Percentiles rank a stretch among this genome's conserved stretches.
Evolutionary conservation across 1,140 invertebrate genomes (phyloP).

Genomic region (Coboldia fuscipes): DNA sequence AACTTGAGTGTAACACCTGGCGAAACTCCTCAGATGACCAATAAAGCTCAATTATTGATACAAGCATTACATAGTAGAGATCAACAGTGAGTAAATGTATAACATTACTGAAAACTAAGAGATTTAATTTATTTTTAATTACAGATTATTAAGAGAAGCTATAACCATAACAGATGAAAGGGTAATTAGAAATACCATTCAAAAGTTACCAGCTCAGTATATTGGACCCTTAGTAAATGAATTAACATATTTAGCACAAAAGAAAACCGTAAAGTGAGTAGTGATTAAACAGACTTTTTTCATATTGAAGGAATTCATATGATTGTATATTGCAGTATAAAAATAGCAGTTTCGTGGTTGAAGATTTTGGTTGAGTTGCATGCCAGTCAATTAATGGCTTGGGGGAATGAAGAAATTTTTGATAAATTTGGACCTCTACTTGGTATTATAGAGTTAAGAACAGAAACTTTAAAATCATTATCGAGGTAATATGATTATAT

Average conservation of each 20-base stretch:
- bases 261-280: conserved; percentile 33
- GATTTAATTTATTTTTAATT: conserved; percentile 1
- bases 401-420: conserved; percentile 12
- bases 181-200: conserved; percentile 34
- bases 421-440: conserved; percentile 29
- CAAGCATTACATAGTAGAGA: conserved; percentile 62
- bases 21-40: conserved; percentile 30
- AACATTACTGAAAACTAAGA: not conserved
- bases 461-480: conserved; percentile 25
- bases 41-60: conserved; percentile 48
- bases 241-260: conserved; percentile 32
- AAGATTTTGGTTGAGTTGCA: conserved; percentile 32
- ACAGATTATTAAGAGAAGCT: conserved; percentile 29
- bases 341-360: conserved; percentile 35
- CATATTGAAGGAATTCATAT: not conserved
- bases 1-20: conserved; percentile 32
- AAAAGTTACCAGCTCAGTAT: conserved; percentile 34
- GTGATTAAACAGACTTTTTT: conserved; percentile 1
- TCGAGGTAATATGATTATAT: conserved; percentile 10
- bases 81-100: conserved; percentile 23
- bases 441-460: conserved; percentile 32
- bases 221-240: conserved; percentile 35
- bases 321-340: conserved; percentile 23
- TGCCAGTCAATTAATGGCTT: conserved; percentile 31
- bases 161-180: conserved; percentile 29